Percentiles rank a stretch among this genome's conserved stretches.
Conservation (phyloP, 64 coral and sea anemone genomes). For the Dendrophyllia cribrosa region DNA sequence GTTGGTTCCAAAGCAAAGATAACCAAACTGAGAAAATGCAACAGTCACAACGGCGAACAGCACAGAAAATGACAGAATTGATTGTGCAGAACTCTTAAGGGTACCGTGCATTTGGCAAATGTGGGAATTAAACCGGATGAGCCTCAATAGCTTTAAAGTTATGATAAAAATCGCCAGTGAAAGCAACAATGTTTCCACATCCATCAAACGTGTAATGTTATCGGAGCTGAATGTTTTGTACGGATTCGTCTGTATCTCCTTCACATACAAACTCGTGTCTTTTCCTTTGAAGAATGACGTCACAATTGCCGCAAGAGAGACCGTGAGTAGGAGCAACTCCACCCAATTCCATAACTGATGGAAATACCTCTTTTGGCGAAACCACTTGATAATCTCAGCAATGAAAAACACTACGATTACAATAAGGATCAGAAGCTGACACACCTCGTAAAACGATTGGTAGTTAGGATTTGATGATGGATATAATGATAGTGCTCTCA, state of each 20-base stretch:
- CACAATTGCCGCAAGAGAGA: neutral
- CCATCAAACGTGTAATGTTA: neutral
- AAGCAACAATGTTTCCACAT: constrained; percentile 30
- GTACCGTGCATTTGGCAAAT: constrained; percentile 25
- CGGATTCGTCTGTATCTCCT: constrained; percentile 26
- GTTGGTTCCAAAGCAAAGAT: constrained; percentile 33
- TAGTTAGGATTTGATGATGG: neutral
- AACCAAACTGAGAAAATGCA: constrained; percentile 30
- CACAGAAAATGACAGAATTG: constrained; percentile 19
- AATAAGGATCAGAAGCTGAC: constrained; percentile 33
- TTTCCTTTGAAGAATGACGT: constrained; percentile 40
- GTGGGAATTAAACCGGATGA: constrained; percentile 41
- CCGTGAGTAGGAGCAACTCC: neutral
- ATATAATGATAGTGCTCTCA: constrained; percentile 43
- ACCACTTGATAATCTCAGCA: constrained; percentile 12
- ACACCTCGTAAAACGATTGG: constrained; percentile 21
- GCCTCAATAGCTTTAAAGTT: constrained; percentile 33
- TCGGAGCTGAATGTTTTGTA: constrained; percentile 29
- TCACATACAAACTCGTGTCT: constrained; percentile 21
- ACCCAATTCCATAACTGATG: constrained; percentile 57
- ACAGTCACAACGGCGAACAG: neutral
- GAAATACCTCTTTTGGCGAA: constrained; percentile 25
- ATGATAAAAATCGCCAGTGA: constrained; percentile 29
- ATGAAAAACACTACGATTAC: constrained; percentile 9
- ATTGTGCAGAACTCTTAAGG: constrained; percentile 11